Percentiles rank a stretch among this genome's conserved stretches.
Conservation (phyloP, 2,797 vertebrate species). For the Mus caroli region DNA sequence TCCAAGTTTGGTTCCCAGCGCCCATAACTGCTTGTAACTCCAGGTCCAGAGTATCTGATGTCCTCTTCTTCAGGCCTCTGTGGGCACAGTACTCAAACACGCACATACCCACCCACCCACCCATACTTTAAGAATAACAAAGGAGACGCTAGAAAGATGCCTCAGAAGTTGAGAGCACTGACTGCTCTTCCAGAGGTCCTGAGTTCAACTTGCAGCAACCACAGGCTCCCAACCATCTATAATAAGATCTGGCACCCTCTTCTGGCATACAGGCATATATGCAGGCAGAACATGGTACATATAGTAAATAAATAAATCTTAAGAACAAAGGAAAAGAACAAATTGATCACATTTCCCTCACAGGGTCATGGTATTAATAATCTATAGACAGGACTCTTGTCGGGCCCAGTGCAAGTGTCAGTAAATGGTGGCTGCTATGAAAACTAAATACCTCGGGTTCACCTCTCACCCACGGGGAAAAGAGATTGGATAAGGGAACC, state of each 20-base stretch:
- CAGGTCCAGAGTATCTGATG: background rate
- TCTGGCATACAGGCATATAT: background rate
- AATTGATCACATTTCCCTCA: background rate
- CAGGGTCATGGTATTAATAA: background rate
- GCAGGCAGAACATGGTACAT: background rate
- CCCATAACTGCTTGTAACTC: background rate
- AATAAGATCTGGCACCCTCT: background rate
- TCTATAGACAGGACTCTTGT: background rate
- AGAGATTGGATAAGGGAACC: background rate
- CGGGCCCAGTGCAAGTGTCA: background rate
- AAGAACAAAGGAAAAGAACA: background rate
- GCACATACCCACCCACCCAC: no score
- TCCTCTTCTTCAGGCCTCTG: background rate
- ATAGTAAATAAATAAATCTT: background rate
- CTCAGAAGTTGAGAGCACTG: background rate
- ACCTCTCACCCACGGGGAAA: background rate
- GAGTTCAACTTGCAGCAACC: background rate
- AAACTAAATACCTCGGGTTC: background rate
- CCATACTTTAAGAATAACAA: background rate
- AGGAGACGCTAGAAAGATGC: background rate
- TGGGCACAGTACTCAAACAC: background rate
- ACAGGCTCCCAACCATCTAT: background rate
- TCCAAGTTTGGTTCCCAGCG: background rate
- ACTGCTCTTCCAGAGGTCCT: background rate
- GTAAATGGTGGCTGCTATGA: background rate